These are phyloP conservation scores for Apotomis turbidana DNA, from an alignment of 2,888 invertebrate species.

Conservation along the genomic window DNA sequence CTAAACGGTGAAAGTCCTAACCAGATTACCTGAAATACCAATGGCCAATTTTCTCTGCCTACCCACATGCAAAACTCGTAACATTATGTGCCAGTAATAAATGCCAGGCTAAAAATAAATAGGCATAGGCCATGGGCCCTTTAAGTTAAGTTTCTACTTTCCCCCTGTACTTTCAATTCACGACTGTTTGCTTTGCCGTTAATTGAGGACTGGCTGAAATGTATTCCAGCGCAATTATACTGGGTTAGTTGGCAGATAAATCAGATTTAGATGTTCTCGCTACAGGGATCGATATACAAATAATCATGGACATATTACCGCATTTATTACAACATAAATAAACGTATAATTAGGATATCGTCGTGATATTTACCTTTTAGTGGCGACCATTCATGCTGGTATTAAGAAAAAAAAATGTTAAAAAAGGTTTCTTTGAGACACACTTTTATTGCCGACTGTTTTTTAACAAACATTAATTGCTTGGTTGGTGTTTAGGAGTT, in stretches of 20 bases:
- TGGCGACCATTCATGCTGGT: no score
- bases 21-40: conserved; percentile 72
- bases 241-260: conserved; percentile 13
- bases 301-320: no score
- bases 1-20: conserved; percentile 76
- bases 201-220: conserved; percentile 39
- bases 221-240: conserved; percentile 35
- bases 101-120: conserved; percentile 45
- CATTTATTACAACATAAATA: not conserved
- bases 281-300: no score
- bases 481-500: no score
- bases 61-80: conserved; percentile 50
- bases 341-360: not conserved
- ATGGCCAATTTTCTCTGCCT: conserved; percentile 59
- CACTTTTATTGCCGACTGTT: no score
- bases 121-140: conserved; percentile 44
- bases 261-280: conserved; percentile 18
- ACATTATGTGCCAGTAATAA: conserved; percentile 43
- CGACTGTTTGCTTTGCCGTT: conserved; percentile 43
- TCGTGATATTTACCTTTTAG: no score
- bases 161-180: conserved; percentile 50
- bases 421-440: no score
- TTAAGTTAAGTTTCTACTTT: conserved; percentile 64
- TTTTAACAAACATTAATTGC: no score
- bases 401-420: no score